Conservation (phyloP, 2,113 vertebrate genomes). For the Aegypius monachus region DNA sequence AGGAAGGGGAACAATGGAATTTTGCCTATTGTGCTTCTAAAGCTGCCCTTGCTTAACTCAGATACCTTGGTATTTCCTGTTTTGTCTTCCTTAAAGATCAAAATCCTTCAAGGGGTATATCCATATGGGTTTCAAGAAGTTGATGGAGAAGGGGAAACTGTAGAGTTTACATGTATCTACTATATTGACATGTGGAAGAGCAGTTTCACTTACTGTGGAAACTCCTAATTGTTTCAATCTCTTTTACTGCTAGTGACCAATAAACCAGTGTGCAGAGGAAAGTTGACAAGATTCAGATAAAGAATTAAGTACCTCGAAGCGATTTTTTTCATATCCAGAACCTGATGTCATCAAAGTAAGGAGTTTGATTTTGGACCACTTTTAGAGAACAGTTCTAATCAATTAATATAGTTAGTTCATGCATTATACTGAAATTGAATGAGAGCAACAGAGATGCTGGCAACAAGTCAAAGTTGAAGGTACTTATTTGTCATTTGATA, state of each 20-base stretch:
- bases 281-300: neutral
- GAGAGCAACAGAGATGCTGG: neutral
- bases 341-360: neutral
- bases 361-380: neutral
- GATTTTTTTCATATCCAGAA: neutral
- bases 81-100: neutral
- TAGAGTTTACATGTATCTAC: neutral
- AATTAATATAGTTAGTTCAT: neutral
- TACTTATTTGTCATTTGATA: conserved; percentile 1
- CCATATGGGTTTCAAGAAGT: neutral
- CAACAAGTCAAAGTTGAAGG: neutral
- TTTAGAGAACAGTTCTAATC: neutral
- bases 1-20: neutral
- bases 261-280: neutral
- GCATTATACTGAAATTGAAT: neutral
- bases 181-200: neutral
- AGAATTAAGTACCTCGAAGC: neutral
- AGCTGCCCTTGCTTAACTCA: neutral
- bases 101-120: neutral
- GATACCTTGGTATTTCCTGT: neutral
- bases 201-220: neutral
- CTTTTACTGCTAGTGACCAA: neutral
- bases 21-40: neutral
- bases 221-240: neutral
- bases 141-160: neutral